Conservation (phyloP, 2,888 invertebrate species). For the Encarsia formosa region DNA sequence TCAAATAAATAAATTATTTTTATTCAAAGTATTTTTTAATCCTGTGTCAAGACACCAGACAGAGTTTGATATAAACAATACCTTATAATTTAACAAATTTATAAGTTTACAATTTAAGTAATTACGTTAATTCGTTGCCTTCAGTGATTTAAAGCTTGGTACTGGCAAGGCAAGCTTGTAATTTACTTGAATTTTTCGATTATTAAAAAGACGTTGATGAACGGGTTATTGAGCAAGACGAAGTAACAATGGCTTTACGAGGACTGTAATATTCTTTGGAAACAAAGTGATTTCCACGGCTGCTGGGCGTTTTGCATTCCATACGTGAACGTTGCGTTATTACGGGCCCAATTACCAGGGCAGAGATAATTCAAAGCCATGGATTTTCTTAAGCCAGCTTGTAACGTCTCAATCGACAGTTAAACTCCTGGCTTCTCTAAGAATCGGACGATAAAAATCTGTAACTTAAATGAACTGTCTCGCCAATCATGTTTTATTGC, state of each 20-base stretch:
- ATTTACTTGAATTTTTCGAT: slow-evolving; percentile 19
- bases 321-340: slow-evolving; percentile 10
- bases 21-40: no score
- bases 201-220: slow-evolving; percentile 7
- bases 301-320: slow-evolving; percentile 19
- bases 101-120: no score
- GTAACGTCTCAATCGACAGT: slow-evolving; percentile 19
- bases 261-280: slow-evolving; percentile 6
- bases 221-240: slow-evolving; percentile 1
- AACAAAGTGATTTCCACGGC: slow-evolving; percentile 19
- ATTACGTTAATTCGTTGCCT: no score
- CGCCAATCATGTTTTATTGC: no score
- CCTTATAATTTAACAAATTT: no score
- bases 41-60: no score
- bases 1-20: no score
- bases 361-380: slow-evolving; percentile 17
- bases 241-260: slow-evolving; percentile 16
- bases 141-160: not conserved
- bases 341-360: slow-evolving; percentile 14
- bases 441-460: slow-evolving; percentile 3
- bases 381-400: slow-evolving; percentile 7
- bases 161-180: slow-evolving; percentile 2
- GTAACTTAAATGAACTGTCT: no score
- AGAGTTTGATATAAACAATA: no score
- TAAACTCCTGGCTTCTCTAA: not conserved